Percentiles rank a stretch among this genome's conserved stretches.
phyloP scores from a whole-genome alignment of 2,888 invertebrate species.

The Octodonta nipae region DNA sequence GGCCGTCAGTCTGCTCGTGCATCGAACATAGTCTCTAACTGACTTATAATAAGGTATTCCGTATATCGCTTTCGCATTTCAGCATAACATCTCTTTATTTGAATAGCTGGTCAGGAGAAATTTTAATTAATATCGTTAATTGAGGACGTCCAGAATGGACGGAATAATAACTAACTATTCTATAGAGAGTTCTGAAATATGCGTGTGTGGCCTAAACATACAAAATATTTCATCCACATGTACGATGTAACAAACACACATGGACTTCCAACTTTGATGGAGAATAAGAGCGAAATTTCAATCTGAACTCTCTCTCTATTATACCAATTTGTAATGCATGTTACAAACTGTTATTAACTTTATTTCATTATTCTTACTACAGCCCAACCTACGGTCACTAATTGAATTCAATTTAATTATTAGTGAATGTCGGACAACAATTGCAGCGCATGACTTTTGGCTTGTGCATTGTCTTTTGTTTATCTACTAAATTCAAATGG shows the following conservation, averaged over 20 bases:
- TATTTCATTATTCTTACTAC: conserved; percentile 14
- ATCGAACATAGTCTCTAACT: conserved; percentile 3
- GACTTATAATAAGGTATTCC: conserved; percentile 7
- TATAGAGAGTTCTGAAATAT: conserved; percentile 21
- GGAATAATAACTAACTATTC: conserved; percentile 26
- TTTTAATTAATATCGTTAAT: conserved; percentile 33
- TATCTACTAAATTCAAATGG: no score
- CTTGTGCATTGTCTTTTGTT: no score
- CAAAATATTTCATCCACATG: no score
- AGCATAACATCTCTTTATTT: conserved; percentile 26
- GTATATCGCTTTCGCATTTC: conserved; percentile 5
- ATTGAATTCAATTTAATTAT: conserved; percentile 15
- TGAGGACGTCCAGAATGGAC: conserved; percentile 29
- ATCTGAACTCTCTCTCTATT: conserved; percentile 13
- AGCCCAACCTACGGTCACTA: conserved; percentile 11
- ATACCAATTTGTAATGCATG: conserved; percentile 17
- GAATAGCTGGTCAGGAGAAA: conserved; percentile 30
- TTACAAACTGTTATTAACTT: conserved; percentile 17
- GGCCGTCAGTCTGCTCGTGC: conserved; percentile 14
- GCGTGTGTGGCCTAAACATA: no score
- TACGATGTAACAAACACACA: background rate
- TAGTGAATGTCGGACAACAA: no score
- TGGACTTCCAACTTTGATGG: background rate
- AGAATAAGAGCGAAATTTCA: conserved; percentile 7
- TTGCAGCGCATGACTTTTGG: no score